Conservation (phyloP, 2,888 invertebrate genomes). For the Caenorhabditis sp. region DNA sequence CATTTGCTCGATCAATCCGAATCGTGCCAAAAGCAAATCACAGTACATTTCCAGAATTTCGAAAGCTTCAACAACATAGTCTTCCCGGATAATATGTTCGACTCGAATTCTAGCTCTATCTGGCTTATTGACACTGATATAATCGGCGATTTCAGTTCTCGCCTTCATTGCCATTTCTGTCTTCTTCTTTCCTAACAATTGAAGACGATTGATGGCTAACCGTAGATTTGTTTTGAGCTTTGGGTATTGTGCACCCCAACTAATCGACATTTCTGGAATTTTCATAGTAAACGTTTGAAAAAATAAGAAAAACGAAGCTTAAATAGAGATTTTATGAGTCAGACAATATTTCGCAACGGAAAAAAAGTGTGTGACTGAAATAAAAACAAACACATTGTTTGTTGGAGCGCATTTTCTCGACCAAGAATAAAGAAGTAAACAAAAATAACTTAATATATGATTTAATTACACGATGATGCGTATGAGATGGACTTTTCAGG, state of each 20-base stretch:
- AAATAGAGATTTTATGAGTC: constrained; percentile 1
- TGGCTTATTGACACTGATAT: constrained; percentile 78
- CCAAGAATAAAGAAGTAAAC: too few species aligned
- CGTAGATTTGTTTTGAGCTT: constrained; percentile 95
- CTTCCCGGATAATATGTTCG: constrained; percentile 92
- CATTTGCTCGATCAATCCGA: constrained; percentile 95
- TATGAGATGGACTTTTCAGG: too few species aligned
- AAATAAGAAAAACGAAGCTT: not conserved
- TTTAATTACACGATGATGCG: too few species aligned
- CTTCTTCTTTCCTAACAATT: constrained; percentile 95
- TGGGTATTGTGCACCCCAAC: constrained; percentile 87
- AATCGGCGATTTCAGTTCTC: constrained; percentile 95
- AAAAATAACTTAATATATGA: too few species aligned
- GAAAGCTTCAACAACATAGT: constrained; percentile 98
- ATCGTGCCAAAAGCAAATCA: constrained; percentile 91
- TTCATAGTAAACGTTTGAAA: not conserved
- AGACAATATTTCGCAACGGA: not conserved
- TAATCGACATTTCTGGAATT: constrained; percentile 72
- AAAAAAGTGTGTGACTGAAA: not conserved
- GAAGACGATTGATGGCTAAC: constrained; percentile 89
- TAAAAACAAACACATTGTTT: constrained; percentile 2
- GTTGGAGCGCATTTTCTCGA: constrained; percentile 1
- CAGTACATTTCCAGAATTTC: constrained; percentile 99
- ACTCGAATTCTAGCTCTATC: constrained; percentile 90
- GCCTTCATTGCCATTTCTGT: constrained; percentile 94